Conservation (phyloP, 2,888 invertebrate species). For the Hydraecia micacea region DNA sequence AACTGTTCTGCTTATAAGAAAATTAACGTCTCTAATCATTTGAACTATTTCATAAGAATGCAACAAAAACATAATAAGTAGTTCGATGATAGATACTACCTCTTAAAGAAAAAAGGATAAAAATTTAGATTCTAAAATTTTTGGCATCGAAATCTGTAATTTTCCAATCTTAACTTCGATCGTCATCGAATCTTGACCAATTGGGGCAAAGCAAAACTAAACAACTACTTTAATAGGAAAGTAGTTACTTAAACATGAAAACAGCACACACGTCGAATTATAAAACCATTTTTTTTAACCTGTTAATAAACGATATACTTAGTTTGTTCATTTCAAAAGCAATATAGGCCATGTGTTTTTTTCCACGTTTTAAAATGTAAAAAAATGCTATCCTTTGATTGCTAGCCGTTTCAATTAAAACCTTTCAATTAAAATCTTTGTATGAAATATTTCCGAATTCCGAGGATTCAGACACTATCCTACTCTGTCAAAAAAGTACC, state of each 20-base stretch:
- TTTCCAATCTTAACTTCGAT: neutral
- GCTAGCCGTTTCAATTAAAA: neutral
- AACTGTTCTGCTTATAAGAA: neutral
- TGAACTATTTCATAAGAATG: neutral
- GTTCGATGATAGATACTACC: neutral
- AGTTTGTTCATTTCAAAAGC: neutral
- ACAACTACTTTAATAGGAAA: neutral
- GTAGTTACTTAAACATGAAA: too few relatives aligned
- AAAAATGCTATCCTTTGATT: neutral
- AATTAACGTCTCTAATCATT: neutral
- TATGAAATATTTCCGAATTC: constrained; percentile 17
- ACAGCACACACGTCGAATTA: neutral
- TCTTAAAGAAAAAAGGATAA: neutral
- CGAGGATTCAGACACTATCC: neutral
- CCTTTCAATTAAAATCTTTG: too few relatives aligned
- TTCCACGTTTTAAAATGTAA: too few relatives aligned
- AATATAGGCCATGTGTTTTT: too few relatives aligned
- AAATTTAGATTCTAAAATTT: neutral
- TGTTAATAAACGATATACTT: neutral
- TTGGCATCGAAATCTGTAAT: neutral
- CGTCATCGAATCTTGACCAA: neutral
- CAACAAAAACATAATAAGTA: neutral
- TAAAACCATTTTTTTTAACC: neutral
- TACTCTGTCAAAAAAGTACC: too few relatives aligned
- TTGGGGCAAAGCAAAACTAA: neutral